Conservation (phyloP, 2,113 vertebrate species). For the Ochotona curzoniae region DNA sequence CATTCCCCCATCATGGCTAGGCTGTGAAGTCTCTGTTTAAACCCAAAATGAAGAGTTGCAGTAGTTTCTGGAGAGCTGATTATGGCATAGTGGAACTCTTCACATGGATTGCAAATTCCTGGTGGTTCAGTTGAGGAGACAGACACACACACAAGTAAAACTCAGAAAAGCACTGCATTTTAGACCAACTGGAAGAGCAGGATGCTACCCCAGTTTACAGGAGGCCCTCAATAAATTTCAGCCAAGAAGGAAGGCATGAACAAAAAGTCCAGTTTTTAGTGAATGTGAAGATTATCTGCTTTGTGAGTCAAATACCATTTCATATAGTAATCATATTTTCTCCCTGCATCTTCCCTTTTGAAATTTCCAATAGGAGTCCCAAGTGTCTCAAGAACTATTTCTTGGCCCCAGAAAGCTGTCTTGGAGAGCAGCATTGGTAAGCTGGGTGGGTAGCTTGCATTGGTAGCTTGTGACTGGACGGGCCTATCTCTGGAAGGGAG, state of each 20-base stretch:
- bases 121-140: neutral
- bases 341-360: neutral
- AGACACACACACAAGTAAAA: neutral
- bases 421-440: neutral
- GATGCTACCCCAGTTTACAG: neutral
- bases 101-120: neutral
- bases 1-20: neutral
- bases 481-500: neutral
- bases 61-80: neutral
- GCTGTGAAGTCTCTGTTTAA: neutral
- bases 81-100: neutral
- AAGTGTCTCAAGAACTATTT: neutral
- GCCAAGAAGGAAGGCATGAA: neutral
- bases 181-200: neutral
- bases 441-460: too few relatives aligned
- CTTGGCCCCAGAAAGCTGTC: neutral
- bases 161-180: neutral
- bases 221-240: neutral
- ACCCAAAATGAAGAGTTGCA: neutral
- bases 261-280: neutral
- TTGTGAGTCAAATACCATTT: neutral
- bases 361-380: neutral
- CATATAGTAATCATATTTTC: neutral
- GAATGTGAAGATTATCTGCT: neutral
- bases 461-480: neutral